Evolutionary conservation across 2,888 invertebrate species (phyloP), one percentile per base, ranked within the genome.

Genomic region (Ariolimax columbianus): DNA sequence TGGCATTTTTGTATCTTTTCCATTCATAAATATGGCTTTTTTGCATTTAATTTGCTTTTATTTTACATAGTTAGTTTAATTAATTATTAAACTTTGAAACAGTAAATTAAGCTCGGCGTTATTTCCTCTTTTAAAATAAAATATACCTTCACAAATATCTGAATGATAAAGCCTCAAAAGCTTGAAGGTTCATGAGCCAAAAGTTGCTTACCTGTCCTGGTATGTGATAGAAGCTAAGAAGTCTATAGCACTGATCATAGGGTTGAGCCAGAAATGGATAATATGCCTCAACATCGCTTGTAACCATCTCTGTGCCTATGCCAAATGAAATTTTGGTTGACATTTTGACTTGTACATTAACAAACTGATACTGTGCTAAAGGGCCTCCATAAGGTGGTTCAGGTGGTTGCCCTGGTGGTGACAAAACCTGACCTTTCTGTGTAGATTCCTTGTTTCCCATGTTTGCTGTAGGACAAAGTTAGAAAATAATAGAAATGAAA

Each of bases 301-400:
- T 86, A 17, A 86, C 68, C 78, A 89, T 86, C 7, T 63, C 51
- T 36, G 79, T 79, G 17, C 47, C 36, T 1, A 79, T 77, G 26
- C 85, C 75, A 51, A 86, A 82, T 19, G 81, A 59, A 19, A 88
- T 75, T 19, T 86, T 75, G 3, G 85, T 72, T 51, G 82, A 51
- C 78, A 88, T 86, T 33, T 81, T 73, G 11, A 88, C 88, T 38
- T 89, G 86, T 14, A 88, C 89, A 51, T 89, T 88, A 17, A 91
- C 85, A 78, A 90, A 88, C 23, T 89, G 86, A 80, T 91, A 91
- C 40, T 89, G 73, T 38, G 88, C 88, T 4, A 88, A 77, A 14
- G 88, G 87, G 0, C 91, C 91, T n/a, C 82, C 77, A 78, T 91
- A 91, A 0, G 90, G 90, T 0, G 89, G 91, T 38, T 88, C 89